phyloP scores from a whole-genome alignment of 2,797 vertebrate genomes.

The Phaenicophaeus curvirostris region DNA sequence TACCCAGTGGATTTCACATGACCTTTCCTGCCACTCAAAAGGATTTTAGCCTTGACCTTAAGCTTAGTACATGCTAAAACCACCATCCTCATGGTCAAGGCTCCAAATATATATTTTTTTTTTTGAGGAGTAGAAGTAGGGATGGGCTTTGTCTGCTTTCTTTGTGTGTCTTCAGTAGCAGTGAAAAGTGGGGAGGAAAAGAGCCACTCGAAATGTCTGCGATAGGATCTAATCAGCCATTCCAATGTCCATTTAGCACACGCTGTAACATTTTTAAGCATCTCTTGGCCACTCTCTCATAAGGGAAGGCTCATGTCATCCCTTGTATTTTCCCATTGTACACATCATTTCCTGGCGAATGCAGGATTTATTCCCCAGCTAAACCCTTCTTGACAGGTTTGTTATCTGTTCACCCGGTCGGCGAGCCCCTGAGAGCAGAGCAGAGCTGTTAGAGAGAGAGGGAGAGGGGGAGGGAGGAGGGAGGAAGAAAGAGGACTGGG shows the following conservation, averaged over 20 bases:
- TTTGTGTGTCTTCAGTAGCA: constrained; percentile 76
- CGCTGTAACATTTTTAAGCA: constrained; percentile 79
- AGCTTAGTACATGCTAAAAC: constrained; percentile 81
- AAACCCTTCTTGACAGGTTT: constrained; percentile 89
- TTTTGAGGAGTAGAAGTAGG: constrained; percentile 5
- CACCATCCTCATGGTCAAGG: constrained; percentile 62
- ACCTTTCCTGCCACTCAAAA: constrained; percentile 84
- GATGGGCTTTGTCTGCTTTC: constrained; percentile 77
- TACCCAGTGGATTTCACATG: constrained; percentile 76
- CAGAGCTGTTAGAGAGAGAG: constrained; percentile 80
- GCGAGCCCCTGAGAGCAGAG: constrained; percentile 85
- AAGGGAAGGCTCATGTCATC: constrained; percentile 81
- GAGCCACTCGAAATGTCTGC: constrained; percentile 78
- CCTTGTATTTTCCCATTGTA: constrained; percentile 81
- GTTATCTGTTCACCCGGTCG: constrained; percentile 89
- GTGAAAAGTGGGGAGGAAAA: constrained; percentile 70
- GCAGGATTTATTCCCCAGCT: constrained; percentile 85
- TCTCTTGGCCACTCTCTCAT: constrained; percentile 78
- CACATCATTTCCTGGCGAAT: constrained; percentile 85
- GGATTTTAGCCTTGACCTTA: constrained; percentile 77
- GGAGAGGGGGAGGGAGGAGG: constrained; percentile 67
- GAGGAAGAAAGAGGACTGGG: constrained; percentile 77
- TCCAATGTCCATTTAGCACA: constrained; percentile 78
- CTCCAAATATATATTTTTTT: background rate
- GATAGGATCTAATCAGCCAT: constrained; percentile 85